Evolutionary conservation across 2,888 invertebrate species (phyloP).

Genomic region (Himalopsyche japonica): DNA sequence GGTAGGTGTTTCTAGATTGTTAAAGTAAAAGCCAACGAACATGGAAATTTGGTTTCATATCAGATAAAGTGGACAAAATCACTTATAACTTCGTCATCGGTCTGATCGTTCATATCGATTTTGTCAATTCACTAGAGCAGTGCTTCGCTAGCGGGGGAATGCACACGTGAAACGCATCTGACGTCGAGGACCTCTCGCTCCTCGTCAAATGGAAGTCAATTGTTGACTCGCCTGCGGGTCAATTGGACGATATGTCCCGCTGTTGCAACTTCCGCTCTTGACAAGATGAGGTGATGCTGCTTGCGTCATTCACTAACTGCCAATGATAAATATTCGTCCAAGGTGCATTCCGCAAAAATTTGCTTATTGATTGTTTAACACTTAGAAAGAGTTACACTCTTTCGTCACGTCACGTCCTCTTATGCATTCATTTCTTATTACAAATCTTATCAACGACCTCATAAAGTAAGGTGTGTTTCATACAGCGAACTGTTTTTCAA

Average conservation of each 20-base stretch:
- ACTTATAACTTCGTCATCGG: no score
- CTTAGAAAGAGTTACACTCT: neutral
- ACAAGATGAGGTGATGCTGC: slow-evolving; percentile 20
- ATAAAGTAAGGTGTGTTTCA: no score
- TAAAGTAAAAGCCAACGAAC: no score
- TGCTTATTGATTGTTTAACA: neutral
- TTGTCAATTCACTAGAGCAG: no score
- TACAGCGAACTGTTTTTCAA: no score
- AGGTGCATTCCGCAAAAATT: neutral
- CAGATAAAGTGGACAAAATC: no score
- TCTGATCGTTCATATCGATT: no score
- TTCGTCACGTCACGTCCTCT: neutral
- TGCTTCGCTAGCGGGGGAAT: neutral
- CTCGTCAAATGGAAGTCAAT: slow-evolving; percentile 39
- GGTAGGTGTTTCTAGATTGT: no score
- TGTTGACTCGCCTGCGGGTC: slow-evolving; percentile 25
- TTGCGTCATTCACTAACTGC: neutral
- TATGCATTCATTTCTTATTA: neutral
- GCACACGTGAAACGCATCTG: neutral
- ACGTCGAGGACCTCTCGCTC: neutral
- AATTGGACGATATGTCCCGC: slow-evolving; percentile 22
- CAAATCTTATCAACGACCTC: no score
- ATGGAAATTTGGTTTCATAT: no score
- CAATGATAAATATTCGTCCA: neutral
- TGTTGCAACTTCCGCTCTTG: slow-evolving; percentile 34